phyloP scores from a whole-genome alignment of 1,140 invertebrate species.

The Cydia pomonella region DNA sequence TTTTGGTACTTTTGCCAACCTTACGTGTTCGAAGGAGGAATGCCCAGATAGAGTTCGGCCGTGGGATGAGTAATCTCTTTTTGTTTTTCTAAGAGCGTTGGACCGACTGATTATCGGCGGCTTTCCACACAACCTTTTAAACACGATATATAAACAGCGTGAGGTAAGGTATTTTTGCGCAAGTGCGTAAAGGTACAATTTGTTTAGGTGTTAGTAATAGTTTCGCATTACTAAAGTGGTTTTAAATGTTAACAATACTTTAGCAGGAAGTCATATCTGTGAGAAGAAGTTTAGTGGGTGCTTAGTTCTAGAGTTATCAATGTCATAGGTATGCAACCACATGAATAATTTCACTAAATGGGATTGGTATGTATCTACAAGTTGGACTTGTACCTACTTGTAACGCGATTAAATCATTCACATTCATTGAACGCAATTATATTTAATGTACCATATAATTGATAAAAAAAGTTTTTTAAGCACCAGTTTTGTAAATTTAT shows the following conservation, averaged over 20 bases:
- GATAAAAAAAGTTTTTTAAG: too few species aligned
- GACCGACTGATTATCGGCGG: slow-evolving; percentile 64
- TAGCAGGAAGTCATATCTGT: not conserved
- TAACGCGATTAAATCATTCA: too few species aligned
- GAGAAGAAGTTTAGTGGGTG: too few species aligned
- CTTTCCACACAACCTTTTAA: slow-evolving; percentile 43
- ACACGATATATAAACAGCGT: slow-evolving; percentile 3
- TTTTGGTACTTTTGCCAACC: slow-evolving; percentile 61
- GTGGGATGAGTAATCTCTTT: slow-evolving; percentile 78
- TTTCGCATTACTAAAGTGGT: not conserved
- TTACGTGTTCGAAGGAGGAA: slow-evolving; percentile 64
- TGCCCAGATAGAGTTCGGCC: slow-evolving; percentile 77
- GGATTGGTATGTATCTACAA: too few species aligned
- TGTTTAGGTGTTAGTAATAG: slow-evolving; percentile 1
- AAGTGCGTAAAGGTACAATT: slow-evolving; percentile 22
- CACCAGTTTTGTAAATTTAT: too few species aligned
- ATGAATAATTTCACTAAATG: too few species aligned
- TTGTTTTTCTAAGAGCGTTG: slow-evolving; percentile 76
- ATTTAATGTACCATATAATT: too few species aligned
- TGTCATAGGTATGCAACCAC: too few species aligned
- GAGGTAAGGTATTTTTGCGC: slow-evolving; percentile 26
- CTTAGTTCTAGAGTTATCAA: too few species aligned
- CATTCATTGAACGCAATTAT: too few species aligned
- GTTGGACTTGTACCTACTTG: too few species aligned
- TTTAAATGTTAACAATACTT: not conserved